These are phyloP conservation scores for Urosaurus nigricauda DNA, from an alignment of 2,797 vertebrate genomes.

Conservation along the genomic window DNA sequence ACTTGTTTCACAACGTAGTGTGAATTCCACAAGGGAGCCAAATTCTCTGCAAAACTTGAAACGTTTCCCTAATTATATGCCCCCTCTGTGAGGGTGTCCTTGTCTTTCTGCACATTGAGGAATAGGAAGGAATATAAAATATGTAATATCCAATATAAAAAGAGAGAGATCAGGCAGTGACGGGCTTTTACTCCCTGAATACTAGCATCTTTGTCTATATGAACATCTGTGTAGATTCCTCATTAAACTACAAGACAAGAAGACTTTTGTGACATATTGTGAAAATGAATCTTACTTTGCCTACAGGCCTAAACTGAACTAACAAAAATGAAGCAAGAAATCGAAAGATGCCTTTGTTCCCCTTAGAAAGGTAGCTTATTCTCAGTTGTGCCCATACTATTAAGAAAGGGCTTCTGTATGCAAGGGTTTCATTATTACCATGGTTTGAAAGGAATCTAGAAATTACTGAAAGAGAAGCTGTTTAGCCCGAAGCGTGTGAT, in stretches of 20 bases:
- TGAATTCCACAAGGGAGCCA: background rate
- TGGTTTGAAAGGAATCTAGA: background rate
- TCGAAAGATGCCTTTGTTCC: constrained; percentile 16
- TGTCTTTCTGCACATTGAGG: constrained; percentile 28
- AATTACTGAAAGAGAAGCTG: constrained; percentile 31
- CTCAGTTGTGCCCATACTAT: background rate
- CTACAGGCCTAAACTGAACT: background rate
- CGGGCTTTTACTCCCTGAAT: background rate
- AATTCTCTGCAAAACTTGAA: background rate
- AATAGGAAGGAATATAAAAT: background rate
- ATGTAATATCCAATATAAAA: background rate
- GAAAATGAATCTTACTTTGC: constrained; percentile 27
- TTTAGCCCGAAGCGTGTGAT: rapidly evolving
- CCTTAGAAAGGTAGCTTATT: constrained; percentile 13
- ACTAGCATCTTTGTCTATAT: background rate
- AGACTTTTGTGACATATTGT: constrained; percentile 30
- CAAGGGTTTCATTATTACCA: background rate
- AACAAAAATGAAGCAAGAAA: constrained; percentile 44
- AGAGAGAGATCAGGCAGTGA: background rate
- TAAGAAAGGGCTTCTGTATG: background rate
- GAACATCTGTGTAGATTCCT: background rate
- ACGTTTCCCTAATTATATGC: background rate
- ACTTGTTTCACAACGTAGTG: background rate
- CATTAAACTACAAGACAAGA: constrained; percentile 40
- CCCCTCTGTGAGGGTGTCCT: background rate